These are phyloP conservation scores for Xiphophorus birchmanni DNA, from an alignment of 2,797 vertebrate genomes.

Conservation along the genomic window DNA sequence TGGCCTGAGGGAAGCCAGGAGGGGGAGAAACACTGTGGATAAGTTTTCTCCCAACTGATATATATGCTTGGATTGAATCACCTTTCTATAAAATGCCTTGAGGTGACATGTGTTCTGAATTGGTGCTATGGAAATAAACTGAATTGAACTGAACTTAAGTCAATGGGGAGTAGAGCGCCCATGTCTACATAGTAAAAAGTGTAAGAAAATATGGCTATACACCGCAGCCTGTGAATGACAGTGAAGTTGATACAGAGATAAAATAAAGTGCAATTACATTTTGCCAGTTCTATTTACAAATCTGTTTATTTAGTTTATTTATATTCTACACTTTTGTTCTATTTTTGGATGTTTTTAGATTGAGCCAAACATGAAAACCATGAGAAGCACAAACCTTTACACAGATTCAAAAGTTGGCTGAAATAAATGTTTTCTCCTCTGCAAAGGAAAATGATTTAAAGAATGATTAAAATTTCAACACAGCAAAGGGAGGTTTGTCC, in stretches of 20 bases:
- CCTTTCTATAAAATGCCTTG: neutral
- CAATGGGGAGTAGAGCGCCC: neutral
- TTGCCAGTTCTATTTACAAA: neutral
- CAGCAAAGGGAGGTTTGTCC: conserved; percentile 25
- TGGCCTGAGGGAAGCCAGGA: neutral
- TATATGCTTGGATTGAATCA: neutral
- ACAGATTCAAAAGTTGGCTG: conserved; percentile 34
- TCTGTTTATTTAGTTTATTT: neutral
- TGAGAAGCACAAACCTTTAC: conserved; percentile 32
- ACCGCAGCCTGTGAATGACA: neutral
- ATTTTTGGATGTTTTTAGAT: neutral
- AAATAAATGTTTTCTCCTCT: conserved; percentile 61
- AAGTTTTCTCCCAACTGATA: neutral
- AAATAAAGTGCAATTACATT: neutral
- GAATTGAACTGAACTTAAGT: neutral
- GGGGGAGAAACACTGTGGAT: neutral
- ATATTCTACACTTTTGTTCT: neutral
- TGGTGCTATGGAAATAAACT: neutral
- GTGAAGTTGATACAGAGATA: neutral
- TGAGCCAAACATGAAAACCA: neutral
- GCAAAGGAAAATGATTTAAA: conserved; percentile 40
- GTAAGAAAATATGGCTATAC: neutral
- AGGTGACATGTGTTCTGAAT: conserved; percentile 2
- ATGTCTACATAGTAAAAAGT: neutral
- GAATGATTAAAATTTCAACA: conserved; percentile 45